Percentiles rank a stretch among this genome's conserved stretches.
These are phyloP conservation scores for Onthophagus sagittarius DNA, from an alignment of 2,888 invertebrate genomes.

Conservation along the genomic window DNA sequence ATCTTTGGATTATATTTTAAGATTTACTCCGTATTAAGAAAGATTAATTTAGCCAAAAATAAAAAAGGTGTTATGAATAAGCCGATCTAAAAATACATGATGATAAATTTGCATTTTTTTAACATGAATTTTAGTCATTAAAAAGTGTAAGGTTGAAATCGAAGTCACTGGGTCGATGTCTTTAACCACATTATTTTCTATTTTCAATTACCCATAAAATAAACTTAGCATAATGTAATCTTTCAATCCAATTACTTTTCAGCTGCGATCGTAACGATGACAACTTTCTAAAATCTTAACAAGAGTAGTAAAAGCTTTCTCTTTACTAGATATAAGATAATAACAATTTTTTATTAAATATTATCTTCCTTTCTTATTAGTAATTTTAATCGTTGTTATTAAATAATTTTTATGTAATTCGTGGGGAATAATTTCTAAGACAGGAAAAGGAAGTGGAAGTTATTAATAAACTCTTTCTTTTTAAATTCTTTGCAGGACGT, in stretches of 20 bases:
- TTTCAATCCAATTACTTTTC: not conserved
- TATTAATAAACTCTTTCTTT: too few species aligned
- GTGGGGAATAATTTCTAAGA: too few species aligned
- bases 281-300: not conserved
- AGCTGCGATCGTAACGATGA: not conserved
- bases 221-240: not conserved
- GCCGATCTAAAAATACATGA: too few species aligned
- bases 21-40: not conserved
- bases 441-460: too few species aligned
- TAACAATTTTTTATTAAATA: not conserved
- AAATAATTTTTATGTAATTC: too few species aligned
- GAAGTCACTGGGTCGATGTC: not conserved
- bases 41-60: not conserved
- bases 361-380: not conserved
- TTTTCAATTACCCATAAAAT: not conserved
- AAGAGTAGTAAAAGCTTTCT: not conserved
- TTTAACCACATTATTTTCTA: not conserved
- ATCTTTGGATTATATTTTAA: conserved; percentile 20
- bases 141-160: not conserved
- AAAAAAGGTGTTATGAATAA: not conserved
- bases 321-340: not conserved
- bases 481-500: too few species aligned
- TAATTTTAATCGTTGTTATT: not conserved
- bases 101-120: not conserved
- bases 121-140: not conserved